Evolutionary conservation across 2,113 vertebrate species (phyloP).

Genomic region (Halichoerus grypus): DNA sequence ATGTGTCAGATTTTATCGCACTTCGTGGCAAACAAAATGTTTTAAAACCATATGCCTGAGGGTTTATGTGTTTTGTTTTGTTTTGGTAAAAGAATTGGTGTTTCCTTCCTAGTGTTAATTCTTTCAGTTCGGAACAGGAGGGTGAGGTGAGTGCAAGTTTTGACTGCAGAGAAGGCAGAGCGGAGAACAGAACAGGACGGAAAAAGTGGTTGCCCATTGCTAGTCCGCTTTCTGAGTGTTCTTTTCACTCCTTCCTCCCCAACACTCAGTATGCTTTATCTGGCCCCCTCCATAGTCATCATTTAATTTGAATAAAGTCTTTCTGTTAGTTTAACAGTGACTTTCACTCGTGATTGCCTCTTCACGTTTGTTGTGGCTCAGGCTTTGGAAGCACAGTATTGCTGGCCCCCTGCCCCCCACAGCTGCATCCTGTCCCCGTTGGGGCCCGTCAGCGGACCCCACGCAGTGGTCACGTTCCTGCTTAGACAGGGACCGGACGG

Average conservation of each 20-base stretch:
- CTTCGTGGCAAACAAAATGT: background rate
- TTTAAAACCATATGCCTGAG: background rate
- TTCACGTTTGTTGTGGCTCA: background rate
- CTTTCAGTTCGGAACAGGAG: background rate
- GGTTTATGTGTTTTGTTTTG: background rate
- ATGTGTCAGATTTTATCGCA: background rate
- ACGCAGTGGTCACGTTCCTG: rapidly evolving
- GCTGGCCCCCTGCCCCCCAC: background rate
- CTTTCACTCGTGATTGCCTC: background rate
- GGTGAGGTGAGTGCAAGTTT: background rate
- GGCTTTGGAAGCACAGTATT: background rate
- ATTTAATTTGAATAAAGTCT: background rate
- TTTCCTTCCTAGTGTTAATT: background rate
- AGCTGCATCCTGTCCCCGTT: background rate
- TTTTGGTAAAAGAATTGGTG: background rate
- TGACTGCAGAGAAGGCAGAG: background rate
- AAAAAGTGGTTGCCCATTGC: rapidly evolving
- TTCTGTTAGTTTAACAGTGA: background rate
- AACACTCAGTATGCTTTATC: background rate
- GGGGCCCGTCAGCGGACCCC: background rate
- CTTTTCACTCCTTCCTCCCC: background rate
- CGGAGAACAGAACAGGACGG: background rate
- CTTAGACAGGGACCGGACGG: background rate
- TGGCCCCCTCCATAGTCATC: rapidly evolving
- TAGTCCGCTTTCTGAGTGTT: background rate